phyloP scores from a whole-genome alignment of 2,888 invertebrate genomes.

The Eupithecia abbreviata region DNA sequence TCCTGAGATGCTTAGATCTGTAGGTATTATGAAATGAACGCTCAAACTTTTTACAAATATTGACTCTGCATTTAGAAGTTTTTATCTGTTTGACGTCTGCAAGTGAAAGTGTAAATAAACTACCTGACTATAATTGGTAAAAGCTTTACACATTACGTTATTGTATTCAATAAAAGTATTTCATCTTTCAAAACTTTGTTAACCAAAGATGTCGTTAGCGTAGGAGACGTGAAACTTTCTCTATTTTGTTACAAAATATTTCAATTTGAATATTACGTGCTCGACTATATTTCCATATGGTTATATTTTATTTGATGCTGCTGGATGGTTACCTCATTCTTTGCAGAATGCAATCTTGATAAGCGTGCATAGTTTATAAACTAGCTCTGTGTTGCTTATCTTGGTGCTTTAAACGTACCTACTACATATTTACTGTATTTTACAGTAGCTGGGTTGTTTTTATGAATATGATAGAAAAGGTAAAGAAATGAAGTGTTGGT shows the following conservation, averaged over 20 bases:
- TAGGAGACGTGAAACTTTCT: constrained; percentile 24
- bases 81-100: constrained; percentile 5
- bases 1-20: background rate
- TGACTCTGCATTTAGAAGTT: constrained; percentile 6
- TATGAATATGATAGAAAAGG: background rate
- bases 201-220: constrained; percentile 5
- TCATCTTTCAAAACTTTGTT: constrained; percentile 4
- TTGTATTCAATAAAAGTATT: constrained; percentile 12
- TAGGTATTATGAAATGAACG: background rate
- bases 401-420: background rate
- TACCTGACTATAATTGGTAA: background rate
- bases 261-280: constrained; percentile 17
- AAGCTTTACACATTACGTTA: background rate
- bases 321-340: constrained; percentile 11
- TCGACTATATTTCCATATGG: constrained; percentile 21
- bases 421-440: background rate
- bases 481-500: background rate
- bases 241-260: constrained; percentile 29
- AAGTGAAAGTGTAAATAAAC: constrained; percentile 16
- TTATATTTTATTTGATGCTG: constrained; percentile 25
- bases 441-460: no score
- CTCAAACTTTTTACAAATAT: constrained; percentile 6
- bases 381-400: background rate
- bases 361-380: constrained; percentile 2
- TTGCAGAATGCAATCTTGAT: constrained; percentile 14